Evolutionary conservation across 2,888 invertebrate genomes (phyloP).

Genomic region (Cephonodes hylas): DNA sequence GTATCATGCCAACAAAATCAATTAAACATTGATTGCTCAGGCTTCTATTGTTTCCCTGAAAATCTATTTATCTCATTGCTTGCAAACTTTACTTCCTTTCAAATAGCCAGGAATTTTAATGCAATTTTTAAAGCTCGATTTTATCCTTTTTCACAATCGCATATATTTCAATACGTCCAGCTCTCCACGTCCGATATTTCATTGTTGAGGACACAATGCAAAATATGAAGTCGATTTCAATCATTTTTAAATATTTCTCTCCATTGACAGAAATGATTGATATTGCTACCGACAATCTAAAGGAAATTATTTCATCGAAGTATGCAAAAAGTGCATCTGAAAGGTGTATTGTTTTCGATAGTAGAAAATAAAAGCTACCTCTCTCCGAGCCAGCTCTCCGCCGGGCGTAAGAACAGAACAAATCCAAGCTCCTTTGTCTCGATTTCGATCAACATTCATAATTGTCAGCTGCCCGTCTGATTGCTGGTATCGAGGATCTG

Average conservation of each 20-base stretch:
- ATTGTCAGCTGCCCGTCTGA: constrained; percentile 83
- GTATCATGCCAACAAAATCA: background rate
- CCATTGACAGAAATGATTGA: background rate
- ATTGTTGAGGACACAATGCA: background rate
- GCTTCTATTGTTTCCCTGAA: background rate
- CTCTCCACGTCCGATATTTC: background rate
- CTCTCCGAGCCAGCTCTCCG: constrained; percentile 88
- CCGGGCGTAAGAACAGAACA: constrained; percentile 89
- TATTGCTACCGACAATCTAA: background rate
- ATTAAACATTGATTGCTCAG: background rate
- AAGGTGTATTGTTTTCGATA: background rate
- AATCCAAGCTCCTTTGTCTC: constrained; percentile 89
- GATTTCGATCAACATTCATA: constrained; percentile 81
- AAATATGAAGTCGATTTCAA: background rate
- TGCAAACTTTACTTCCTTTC: background rate
- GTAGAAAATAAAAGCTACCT: constrained; percentile 69
- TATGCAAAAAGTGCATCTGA: background rate
- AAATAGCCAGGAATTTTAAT: background rate
- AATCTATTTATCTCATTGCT: background rate
- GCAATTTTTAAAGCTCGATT: background rate
- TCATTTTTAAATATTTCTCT: background rate
- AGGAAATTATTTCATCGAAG: too few species aligned
- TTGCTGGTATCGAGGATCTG: constrained; percentile 74
- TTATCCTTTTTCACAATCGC: background rate
- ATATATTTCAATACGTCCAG: background rate